Percentiles rank a stretch among this genome's conserved stretches.
Conservation (phyloP, 1,140 invertebrate species). For the Drepana arcuata region DNA sequence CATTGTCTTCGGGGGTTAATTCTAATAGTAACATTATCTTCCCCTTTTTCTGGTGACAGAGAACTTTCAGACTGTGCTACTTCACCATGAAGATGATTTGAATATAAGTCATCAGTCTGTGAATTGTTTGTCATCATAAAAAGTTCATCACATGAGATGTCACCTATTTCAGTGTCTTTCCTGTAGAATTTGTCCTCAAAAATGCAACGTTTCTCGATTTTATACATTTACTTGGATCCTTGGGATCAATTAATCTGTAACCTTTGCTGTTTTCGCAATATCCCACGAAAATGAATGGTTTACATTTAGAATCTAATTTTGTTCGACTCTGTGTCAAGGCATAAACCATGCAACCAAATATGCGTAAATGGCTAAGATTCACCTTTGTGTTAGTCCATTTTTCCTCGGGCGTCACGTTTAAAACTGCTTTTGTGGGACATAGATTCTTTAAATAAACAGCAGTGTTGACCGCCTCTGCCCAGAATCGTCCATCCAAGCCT, state of each 20-base stretch:
- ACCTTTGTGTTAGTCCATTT: conserved; percentile 12
- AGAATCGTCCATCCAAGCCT: conserved; percentile 37
- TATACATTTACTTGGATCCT: neutral
- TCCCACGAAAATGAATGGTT: conserved; percentile 33
- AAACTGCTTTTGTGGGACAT: conserved; percentile 19
- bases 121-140: neutral
- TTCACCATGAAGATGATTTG: no score
- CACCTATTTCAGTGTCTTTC: neutral
- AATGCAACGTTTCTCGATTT: conserved; percentile 1
- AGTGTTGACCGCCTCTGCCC: conserved; percentile 42
- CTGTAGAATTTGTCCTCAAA: neutral
- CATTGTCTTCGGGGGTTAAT: neutral
- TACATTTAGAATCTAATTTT: conserved; percentile 30
- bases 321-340: conserved; percentile 11
- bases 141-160: neutral
- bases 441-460: conserved; percentile 57
- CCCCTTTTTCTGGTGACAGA: no score
- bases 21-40: neutral
- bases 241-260: conserved; percentile 9
- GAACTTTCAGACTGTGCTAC: no score
- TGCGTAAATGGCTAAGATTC: conserved; percentile 10
- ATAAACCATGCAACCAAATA: conserved; percentile 16
- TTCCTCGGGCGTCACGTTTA: conserved; percentile 10
- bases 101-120: neutral
- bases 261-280: conserved; percentile 31